These are phyloP conservation scores for Bradypodion pumilum DNA, from an alignment of 2,797 vertebrate genomes.

Conservation along the genomic window DNA sequence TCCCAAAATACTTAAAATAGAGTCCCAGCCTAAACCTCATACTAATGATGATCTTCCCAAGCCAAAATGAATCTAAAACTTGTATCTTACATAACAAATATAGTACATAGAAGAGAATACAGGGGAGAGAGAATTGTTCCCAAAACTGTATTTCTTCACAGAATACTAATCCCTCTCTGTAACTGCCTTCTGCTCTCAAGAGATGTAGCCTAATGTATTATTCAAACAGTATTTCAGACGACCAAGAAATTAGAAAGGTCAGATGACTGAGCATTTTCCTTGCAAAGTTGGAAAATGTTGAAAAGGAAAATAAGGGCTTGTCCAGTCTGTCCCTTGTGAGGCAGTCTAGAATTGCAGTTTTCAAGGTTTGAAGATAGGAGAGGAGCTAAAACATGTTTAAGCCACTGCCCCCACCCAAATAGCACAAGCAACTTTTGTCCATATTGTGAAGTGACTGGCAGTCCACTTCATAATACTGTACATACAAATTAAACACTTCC, in stretches of 20 bases:
- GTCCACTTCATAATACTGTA: too few relatives aligned
- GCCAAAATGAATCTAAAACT: background rate
- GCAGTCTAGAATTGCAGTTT: too few relatives aligned
- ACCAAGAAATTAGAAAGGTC: slow-evolving; percentile 35
- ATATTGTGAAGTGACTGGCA: too few relatives aligned
- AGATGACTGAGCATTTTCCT: slow-evolving; percentile 34
- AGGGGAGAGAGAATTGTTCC: slow-evolving; percentile 33
- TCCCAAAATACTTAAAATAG: background rate
- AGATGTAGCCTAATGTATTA: slow-evolving; percentile 48
- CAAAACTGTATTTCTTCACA: slow-evolving; percentile 27
- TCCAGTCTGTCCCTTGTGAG: too few relatives aligned
- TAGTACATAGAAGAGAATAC: slow-evolving; percentile 18
- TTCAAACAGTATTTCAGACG: slow-evolving; percentile 30
- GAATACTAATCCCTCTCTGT: slow-evolving; percentile 37
- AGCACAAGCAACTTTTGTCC: too few relatives aligned
- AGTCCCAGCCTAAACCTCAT: background rate
- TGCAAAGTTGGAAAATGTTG: slow-evolving; percentile 38
- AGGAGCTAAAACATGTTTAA: too few relatives aligned
- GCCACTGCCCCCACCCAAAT: too few relatives aligned
- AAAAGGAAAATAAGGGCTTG: slow-evolving; percentile 21
- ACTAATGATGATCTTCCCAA: background rate
- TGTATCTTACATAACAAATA: slow-evolving; percentile 28
- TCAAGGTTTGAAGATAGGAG: too few relatives aligned
- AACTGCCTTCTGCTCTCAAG: slow-evolving; percentile 31
- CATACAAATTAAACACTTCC: too few relatives aligned